Evolutionary conservation across 2,888 invertebrate species (phyloP).

Genomic region (Meandrusa payeni): DNA sequence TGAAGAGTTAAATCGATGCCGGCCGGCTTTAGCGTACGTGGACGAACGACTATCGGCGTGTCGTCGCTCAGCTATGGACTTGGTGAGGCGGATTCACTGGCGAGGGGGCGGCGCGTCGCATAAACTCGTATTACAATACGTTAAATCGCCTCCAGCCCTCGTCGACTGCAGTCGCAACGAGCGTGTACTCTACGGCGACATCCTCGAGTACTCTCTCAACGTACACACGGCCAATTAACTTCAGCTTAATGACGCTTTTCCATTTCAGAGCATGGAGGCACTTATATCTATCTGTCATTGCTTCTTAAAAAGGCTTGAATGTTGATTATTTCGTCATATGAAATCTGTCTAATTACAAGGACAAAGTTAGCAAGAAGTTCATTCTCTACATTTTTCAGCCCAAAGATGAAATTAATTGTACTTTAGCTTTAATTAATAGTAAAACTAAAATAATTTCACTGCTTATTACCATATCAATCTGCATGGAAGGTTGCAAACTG

Average conservation of each 20-base stretch:
- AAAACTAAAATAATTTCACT: no score
- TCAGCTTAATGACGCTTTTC: conserved; percentile 58
- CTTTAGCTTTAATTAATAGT: no score
- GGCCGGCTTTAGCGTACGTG: conserved; percentile 47
- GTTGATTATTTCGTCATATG: no score
- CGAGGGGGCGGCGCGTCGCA: conserved; percentile 44
- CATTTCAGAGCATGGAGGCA: conserved; percentile 46
- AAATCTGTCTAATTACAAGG: background rate
- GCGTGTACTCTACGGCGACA: conserved; percentile 45
- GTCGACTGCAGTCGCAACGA: conserved; percentile 50
- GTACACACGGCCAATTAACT: conserved; percentile 58
- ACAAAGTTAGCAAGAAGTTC: background rate
- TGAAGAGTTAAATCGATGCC: conserved; percentile 46
- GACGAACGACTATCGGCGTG: conserved; percentile 46
- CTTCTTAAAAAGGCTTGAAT: conserved; percentile 10
- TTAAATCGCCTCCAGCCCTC: conserved; percentile 63
- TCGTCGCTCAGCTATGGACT: conserved; percentile 43
- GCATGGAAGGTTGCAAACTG: background rate
- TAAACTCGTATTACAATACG: conserved; percentile 62
- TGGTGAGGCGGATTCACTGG: conserved; percentile 38
- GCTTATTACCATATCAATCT: conserved; percentile 15
- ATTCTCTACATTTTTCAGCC: background rate
- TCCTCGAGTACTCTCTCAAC: conserved; percentile 47
- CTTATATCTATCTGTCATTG: conserved; percentile 26
- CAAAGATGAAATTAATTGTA: no score